A percentile compares a stretch with the other conserved stretches of the same genome.
Evolutionary conservation across 2,113 vertebrate genomes (phyloP).

Genomic region (Pipa parva): DNA sequence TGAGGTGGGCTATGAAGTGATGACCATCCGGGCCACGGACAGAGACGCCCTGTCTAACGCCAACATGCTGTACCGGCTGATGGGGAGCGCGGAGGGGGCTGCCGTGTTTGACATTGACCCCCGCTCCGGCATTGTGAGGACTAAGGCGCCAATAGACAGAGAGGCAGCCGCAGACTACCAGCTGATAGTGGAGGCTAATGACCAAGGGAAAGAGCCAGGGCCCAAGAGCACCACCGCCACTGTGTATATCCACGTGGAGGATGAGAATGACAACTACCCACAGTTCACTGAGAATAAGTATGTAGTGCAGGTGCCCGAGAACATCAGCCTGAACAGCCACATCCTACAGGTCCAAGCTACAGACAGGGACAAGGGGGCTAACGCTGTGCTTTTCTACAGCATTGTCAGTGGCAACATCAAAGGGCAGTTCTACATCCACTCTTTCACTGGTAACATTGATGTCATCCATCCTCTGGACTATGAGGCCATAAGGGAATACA

Average conservation of each 20-base stretch:
- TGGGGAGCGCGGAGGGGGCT: conserved; percentile 64
- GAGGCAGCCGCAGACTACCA: conserved; percentile 76
- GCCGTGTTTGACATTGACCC: conserved; percentile 86
- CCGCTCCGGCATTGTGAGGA: conserved; percentile 82
- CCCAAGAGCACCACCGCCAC: conserved; percentile 84
- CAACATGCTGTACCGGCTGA: conserved; percentile 89
- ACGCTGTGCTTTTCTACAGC: conserved; percentile 89
- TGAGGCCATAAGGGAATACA: conserved; percentile 86
- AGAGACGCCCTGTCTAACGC: conserved; percentile 88
- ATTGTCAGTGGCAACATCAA: conserved; percentile 91
- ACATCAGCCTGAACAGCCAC: conserved; percentile 78
- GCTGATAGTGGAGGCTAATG: conserved; percentile 88
- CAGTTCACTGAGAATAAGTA: conserved; percentile 92
- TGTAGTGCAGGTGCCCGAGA: conserved; percentile 81
- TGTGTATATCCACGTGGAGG: conserved; percentile 83
- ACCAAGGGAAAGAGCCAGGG: conserved; percentile 86
- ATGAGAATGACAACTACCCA: conserved; percentile 94
- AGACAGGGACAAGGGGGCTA: conserved; percentile 83
- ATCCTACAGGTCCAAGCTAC: conserved; percentile 85
- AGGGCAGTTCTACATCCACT: conserved; percentile 92
- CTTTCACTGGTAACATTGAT: conserved; percentile 82
- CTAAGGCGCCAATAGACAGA: conserved; percentile 74
- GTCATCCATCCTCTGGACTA: conserved; percentile 92
- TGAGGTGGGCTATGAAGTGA: conserved; percentile 89
- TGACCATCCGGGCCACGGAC: conserved; percentile 87